A percentile compares a stretch with the other conserved stretches of the same genome.
Evolutionary conservation across 2,888 invertebrate genomes (phyloP).

Genomic region (Desoria tigrina): DNA sequence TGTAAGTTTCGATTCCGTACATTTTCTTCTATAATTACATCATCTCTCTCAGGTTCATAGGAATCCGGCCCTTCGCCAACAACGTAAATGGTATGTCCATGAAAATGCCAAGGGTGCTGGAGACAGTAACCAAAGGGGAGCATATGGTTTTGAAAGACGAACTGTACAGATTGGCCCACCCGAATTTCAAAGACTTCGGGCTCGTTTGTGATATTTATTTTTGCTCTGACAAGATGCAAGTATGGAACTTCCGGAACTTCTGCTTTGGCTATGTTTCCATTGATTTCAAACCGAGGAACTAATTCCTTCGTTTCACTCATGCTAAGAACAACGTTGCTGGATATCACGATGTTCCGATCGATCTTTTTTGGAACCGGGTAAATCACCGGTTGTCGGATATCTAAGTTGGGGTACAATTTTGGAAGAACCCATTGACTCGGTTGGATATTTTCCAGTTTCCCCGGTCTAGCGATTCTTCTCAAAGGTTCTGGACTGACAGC

Average conservation of each 20-base stretch:
- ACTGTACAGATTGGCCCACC: constrained; percentile 37
- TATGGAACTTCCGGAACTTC: constrained; percentile 22
- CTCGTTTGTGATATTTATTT: not conserved
- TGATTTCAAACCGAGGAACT: constrained; percentile 32
- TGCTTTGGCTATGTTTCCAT: constrained; percentile 21
- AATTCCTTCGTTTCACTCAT: too few species aligned
- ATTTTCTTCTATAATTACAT: constrained; percentile 23
- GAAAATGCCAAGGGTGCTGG: constrained; percentile 47
- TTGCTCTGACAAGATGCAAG: constrained; percentile 18
- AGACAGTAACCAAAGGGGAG: constrained; percentile 40
- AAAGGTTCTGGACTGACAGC: constrained; percentile 30
- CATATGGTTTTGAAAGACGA: constrained; percentile 40
- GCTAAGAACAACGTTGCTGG: constrained; percentile 10
- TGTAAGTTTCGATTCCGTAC: constrained; percentile 2
- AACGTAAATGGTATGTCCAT: constrained; percentile 44
- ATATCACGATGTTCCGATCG: constrained; percentile 33
- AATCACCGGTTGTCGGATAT: constrained; percentile 27
- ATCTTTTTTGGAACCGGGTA: constrained; percentile 36
- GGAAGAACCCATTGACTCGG: constrained; percentile 30
- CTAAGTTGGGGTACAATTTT: constrained; percentile 31
- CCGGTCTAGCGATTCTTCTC: constrained; percentile 23
- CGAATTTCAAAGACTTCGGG: constrained; percentile 31
- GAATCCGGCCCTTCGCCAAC: constrained; percentile 38
- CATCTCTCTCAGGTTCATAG: constrained; percentile 17
- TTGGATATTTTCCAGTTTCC: constrained; percentile 13